Base-by-base conservation (phyloP, 2,797 vertebrate genomes). In the Spinus pinus region DNA sequence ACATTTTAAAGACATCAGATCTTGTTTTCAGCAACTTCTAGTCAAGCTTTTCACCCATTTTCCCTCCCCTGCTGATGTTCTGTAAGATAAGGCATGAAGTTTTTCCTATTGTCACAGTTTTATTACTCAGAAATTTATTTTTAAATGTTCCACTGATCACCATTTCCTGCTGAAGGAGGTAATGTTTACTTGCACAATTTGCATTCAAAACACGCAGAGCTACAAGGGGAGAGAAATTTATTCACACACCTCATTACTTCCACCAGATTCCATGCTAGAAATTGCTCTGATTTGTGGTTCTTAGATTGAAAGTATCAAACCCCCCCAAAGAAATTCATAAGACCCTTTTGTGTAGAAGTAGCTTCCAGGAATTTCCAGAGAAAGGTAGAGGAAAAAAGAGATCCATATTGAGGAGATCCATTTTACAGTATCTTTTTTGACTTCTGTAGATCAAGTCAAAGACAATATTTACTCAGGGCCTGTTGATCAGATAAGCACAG, bases 101-200 rank as follows among this genome's bases (percentile, higher is more conserved):
- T 72, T 92, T 94, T 92, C 92, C 94, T 95, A 70, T 56, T 70
- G 86, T 84, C 93, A 72, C 41, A 66, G 54, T 67, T 79, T 60
- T 81, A 69, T 91, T 93, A 94, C 85, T 90, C 85, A 75, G 81
- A 95, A 85, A 75, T 74, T 47, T 83, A 88, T 92, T 95, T 95
- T 82, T 41, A 90, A 88, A 58, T 69, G 66, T 96, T 94, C 87
- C 91, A 83, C 69, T 86, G 95, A 83, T 91, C 91, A 94, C 57
- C 57, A 24, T 88, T 95, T 94, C 94, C 94, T 90, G 50, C 24
- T 49, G 72, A 90, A 89, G 60, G 64, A 85, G 71, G 54, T 35
- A 31, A 50, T 41, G 37, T 72, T 84, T 93, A 30, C 62, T 65
- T 65, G 82, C 42, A 88, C 49, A 50, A 61, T 74, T 81, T 81